Conservation (phyloP, 2,113 vertebrate genomes). For the Peromyscus californicus region DNA sequence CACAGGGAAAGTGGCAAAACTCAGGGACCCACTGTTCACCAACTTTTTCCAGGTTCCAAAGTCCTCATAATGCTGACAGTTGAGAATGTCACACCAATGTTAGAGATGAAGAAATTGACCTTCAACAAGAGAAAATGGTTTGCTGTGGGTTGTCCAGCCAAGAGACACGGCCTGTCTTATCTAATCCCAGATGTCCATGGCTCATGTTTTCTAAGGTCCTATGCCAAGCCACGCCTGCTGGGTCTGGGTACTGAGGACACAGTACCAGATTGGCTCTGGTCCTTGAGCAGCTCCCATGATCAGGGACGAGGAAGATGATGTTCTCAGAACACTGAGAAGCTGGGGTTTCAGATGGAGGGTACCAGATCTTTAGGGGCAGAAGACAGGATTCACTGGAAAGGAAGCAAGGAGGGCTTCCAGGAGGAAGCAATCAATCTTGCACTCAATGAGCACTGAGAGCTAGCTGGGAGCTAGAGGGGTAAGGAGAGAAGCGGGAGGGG, state of each 20-base stretch:
- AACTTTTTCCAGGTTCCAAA: neutral
- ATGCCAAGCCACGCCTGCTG: neutral
- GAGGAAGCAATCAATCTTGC: neutral
- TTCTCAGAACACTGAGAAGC: neutral
- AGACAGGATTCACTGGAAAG: conserved; percentile 1
- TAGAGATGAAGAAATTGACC: neutral
- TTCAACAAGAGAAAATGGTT: neutral
- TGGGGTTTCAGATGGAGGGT: neutral
- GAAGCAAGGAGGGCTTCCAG: neutral
- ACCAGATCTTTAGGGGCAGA: neutral
- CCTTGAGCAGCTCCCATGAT: neutral
- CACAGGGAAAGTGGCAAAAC: neutral
- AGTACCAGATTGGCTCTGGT: neutral
- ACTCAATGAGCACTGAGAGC: neutral
- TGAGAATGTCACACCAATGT: neutral
- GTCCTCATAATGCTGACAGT: neutral
- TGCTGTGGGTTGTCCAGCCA: neutral
- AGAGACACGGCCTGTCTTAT: neutral
- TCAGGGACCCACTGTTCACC: neutral
- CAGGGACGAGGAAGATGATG: neutral
- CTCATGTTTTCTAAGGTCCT: neutral
- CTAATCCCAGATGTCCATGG: neutral
- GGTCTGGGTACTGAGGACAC: neutral
- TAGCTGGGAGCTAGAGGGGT: neutral
- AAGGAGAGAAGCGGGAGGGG: neutral